Conservation (phyloP, 2,113 vertebrate species). For the Salvelinus alpinus region DNA sequence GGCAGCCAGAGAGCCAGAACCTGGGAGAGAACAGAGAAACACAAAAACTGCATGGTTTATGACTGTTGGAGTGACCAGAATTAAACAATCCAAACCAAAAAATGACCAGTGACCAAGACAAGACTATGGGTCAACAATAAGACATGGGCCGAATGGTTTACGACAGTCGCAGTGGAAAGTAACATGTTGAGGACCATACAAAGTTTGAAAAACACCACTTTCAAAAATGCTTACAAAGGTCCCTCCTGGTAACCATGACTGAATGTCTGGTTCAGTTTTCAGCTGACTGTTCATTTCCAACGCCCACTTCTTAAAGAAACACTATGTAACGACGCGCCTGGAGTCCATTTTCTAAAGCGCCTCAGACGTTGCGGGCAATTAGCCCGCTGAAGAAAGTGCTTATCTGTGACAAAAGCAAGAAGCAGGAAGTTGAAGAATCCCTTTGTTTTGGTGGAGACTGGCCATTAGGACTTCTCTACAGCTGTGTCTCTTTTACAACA, state of each 20-base stretch:
- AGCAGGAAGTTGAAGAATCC: neutral
- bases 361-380: neutral
- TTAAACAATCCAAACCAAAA: neutral
- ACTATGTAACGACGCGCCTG: neutral
- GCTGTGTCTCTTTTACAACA: too few species aligned
- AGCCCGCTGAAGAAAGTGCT: neutral
- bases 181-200: too few species aligned
- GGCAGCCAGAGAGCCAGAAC: slow-evolving; percentile 76
- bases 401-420: neutral
- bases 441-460: too few species aligned
- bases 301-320: neutral
- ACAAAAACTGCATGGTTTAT: slow-evolving; percentile 49
- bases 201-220: too few species aligned
- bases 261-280: too few species aligned
- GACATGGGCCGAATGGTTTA: too few species aligned
- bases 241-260: too few species aligned
- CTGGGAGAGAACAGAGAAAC: slow-evolving; percentile 46
- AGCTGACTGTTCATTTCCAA: neutral
- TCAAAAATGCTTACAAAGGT: too few species aligned
- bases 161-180: too few species aligned
- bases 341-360: neutral
- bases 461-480: too few species aligned
- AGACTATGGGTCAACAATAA: too few species aligned
- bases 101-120: too few species aligned
- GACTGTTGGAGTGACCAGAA: neutral